Base-by-base conservation (phyloP, 1,140 invertebrate genomes). In the Lepidurus packardi region DNA sequence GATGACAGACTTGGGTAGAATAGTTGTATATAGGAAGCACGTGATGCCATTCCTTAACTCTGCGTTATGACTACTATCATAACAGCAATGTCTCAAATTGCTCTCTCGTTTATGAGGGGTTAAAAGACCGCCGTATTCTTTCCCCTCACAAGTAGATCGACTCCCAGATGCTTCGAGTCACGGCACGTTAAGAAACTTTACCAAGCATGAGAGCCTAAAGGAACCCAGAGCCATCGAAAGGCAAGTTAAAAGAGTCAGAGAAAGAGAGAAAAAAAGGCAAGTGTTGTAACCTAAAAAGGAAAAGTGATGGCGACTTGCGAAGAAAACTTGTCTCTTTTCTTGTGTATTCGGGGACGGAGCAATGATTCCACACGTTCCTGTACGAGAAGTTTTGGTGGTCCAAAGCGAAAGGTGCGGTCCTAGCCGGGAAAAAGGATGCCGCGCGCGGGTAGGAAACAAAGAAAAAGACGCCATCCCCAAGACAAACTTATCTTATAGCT, bases 401-500 rank as follows among this genome's bases (percentile, higher is more conserved):
- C 21, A 34, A 34, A 34, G 3, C 34, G 34, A 34, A 34, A 34
- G 34, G 3, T 65, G 53, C 53, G 21, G 53, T 65, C 13, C 16
- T 65, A 65, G 6, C 47, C 13, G 47, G 3, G 16, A 7, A 21
- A 3, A 65, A 65, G 53, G 16, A 65, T 34, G 1, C 34, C 3
- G 1, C 16, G 16, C 53, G 53, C 53, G 21, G 53, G 21, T 4
- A n/a, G 53, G 21, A 65, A 65, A 65, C 53, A 65, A 65, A 65
- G 53, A 65, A 65, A 65, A 21, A 65, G 53, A 65, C 13, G n/a
- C 53, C 53, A 65, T 65, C 9, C 21, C 34, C 53, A 8, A 65
- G 53, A 65, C 53, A 65, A 65, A 65, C 53, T 65, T 65, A 65
- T 65, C 53, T 65, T 65, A 65, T 16, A 65, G 53, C 53, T 65